Evolutionary conservation across 1,140 invertebrate species (phyloP).

Genomic region (Scaptodrosophila lebanonensis): DNA sequence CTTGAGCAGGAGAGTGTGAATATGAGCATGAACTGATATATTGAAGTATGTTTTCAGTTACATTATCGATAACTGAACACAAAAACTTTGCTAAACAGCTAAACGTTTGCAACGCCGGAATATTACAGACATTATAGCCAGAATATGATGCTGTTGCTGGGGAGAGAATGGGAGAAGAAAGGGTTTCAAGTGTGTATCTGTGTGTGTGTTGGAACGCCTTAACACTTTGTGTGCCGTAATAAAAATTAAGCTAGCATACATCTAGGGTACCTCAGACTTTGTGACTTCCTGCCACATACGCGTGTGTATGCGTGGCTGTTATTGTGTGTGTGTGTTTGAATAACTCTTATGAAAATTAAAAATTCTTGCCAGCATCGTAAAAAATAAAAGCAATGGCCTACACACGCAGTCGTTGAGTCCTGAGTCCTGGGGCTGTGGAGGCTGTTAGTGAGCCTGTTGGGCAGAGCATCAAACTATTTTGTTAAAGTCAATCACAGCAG

Average conservation of each 20-base stretch:
- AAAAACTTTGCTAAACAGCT: too few relatives aligned
- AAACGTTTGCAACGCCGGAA: too few relatives aligned
- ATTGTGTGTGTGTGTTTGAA: conserved; percentile 4
- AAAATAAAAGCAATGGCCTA: conserved; percentile 10
- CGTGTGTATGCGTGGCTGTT: conserved; percentile 1
- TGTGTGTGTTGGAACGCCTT: conserved; percentile 5
- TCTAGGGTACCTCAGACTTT: conserved; percentile 22
- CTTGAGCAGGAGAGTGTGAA: too few relatives aligned
- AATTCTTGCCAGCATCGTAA: conserved; percentile 52
- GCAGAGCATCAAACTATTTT: conserved; percentile 41
- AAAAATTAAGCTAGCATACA: conserved; percentile 62
- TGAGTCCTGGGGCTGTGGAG: too few relatives aligned
- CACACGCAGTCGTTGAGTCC: conserved; percentile 11
- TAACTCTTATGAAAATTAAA: conserved; percentile 62
- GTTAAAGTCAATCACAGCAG: conserved; percentile 44
- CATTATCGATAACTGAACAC: too few relatives aligned
- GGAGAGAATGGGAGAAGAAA: neutral
- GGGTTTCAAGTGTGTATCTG: conserved; percentile 8
- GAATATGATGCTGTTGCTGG: too few relatives aligned
- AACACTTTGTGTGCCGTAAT: conserved; percentile 40
- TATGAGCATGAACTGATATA: too few relatives aligned
- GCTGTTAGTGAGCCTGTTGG: too few relatives aligned
- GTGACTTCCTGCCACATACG: conserved; percentile 5
- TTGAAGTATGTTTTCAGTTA: too few relatives aligned
- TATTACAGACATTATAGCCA: too few relatives aligned